phyloP scores from a whole-genome alignment of 2,888 invertebrate genomes.

The Chrysomela aeneicollis region DNA sequence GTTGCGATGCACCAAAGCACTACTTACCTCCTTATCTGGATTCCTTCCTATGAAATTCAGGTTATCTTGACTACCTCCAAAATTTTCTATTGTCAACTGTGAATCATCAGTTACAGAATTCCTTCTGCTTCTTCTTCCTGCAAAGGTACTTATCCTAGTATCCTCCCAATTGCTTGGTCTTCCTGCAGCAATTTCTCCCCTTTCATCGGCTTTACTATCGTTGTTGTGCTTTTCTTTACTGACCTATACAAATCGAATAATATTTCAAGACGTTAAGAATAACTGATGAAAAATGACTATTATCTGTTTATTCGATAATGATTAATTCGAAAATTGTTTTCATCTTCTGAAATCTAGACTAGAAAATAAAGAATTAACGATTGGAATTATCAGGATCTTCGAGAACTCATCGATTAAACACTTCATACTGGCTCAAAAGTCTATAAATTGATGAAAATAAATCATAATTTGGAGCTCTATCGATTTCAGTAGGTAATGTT shows the following conservation, averaged over 20 bases:
- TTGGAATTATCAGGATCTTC: too few species aligned
- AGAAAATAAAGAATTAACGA: too few species aligned
- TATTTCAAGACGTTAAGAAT: neutral
- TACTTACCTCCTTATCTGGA: conserved; percentile 75
- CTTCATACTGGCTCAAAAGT: too few species aligned
- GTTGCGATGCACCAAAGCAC: too few species aligned
- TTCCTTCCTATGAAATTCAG: conserved; percentile 84
- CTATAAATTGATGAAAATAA: too few species aligned
- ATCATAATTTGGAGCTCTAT: too few species aligned
- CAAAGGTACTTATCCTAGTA: conserved; percentile 74
- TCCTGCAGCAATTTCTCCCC: conserved; percentile 76
- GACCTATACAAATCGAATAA: conserved; percentile 53
- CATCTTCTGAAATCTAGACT: too few species aligned
- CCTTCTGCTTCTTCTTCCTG: conserved; percentile 83
- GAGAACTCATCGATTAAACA: too few species aligned
- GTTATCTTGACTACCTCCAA: conserved; percentile 91
- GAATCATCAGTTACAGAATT: conserved; percentile 88
- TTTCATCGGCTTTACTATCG: conserved; percentile 74
- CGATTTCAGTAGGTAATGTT: too few species aligned
- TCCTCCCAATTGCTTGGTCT: conserved; percentile 88
- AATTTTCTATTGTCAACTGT: conserved; percentile 90
- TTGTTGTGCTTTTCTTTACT: conserved; percentile 71
- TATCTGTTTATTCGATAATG: too few species aligned
- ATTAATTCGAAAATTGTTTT: too few species aligned
- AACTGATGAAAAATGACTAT: too few species aligned